Conservation (phyloP, 2,113 vertebrate genomes). For the Turdus rufiventris region DNA sequence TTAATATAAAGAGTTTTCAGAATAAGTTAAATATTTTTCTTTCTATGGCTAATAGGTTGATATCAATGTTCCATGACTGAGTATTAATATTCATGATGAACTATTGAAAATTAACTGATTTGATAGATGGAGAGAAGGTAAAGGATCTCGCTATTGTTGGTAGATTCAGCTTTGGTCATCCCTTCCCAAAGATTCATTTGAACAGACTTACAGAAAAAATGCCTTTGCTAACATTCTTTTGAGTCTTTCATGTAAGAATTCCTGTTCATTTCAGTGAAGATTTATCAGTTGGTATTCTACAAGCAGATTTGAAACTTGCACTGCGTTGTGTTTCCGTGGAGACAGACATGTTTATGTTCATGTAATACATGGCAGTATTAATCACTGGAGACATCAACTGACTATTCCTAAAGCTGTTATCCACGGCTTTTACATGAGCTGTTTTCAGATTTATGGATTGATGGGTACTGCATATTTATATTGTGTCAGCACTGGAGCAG, state of each 20-base stretch:
- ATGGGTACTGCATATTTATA: slow-evolving; percentile 16
- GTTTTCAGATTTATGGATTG: slow-evolving; percentile 12
- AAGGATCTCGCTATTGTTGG: background rate
- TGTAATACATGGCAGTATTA: background rate
- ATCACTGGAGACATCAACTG: background rate
- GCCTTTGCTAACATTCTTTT: background rate
- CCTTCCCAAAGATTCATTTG: background rate
- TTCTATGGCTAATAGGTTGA: background rate
- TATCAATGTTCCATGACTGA: background rate
- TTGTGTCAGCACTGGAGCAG: background rate
- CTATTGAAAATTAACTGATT: slow-evolving; percentile 9
- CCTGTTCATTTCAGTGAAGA: background rate
- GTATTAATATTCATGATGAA: slow-evolving; percentile 16
- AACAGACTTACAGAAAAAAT: background rate
- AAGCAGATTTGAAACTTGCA: background rate
- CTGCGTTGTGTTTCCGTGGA: background rate
- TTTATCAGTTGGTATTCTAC: background rate
- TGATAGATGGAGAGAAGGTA: background rate
- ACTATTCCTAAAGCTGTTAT: background rate
- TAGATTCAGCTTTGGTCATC: background rate
- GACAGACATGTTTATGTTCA: background rate
- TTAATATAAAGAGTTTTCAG: background rate
- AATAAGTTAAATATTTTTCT: background rate
- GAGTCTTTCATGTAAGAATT: background rate
- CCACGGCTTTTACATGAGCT: background rate